Base-by-base conservation (phyloP, 2,113 vertebrate genomes). In the Fulmarus glacialis region DNA sequence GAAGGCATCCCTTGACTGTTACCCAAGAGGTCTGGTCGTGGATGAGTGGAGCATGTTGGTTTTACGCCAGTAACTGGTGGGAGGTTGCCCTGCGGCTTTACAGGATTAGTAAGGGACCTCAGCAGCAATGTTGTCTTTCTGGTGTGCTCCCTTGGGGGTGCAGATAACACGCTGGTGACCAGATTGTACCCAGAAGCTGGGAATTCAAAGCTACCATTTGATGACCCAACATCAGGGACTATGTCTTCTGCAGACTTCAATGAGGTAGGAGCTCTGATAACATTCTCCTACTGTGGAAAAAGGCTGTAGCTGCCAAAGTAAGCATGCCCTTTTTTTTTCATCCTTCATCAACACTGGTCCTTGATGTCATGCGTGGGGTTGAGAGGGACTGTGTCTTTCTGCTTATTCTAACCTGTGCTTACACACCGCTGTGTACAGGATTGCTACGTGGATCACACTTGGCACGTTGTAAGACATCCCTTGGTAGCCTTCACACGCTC, bases 401-500 rank as follows among this genome's bases (percentile, higher is more conserved):
- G 64, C 59, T 82, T 48, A 9, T 77, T 60, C 50, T 80, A 56
- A 80, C 74, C 52, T 72, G 52, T 85, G 56, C 70, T 72, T 79
- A 16, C 55, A 70, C n/a, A 27, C 34, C 36, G 8, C 34, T 36
- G 22, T 36, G n/a, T 60, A 12, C 27, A 68, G 70, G 34, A 66
- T 73, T 96, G 85, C 71, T 70, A 56, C 82, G 56, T 1, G 48
- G 48, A 23, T 66, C 48, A 52, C 11, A 13, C 60, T 55, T 48
- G 77, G 68, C 59, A 21, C 2, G 0, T 34, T 0, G 0, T 27
- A 27, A 53, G 47, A 32, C 0, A 3, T 53, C 87, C 67, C 45
- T 50, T 34, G 82, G 42, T 81, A 59, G 30, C 30, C 59, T 52
- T 43, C 40, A 3, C 2, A 5, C 0, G 0, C 27, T 15, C 53